Evolutionary conservation across 1,140 invertebrate species (phyloP), one percentile per base, ranked within the genome.

Genomic region (Trichoplusia ni): DNA sequence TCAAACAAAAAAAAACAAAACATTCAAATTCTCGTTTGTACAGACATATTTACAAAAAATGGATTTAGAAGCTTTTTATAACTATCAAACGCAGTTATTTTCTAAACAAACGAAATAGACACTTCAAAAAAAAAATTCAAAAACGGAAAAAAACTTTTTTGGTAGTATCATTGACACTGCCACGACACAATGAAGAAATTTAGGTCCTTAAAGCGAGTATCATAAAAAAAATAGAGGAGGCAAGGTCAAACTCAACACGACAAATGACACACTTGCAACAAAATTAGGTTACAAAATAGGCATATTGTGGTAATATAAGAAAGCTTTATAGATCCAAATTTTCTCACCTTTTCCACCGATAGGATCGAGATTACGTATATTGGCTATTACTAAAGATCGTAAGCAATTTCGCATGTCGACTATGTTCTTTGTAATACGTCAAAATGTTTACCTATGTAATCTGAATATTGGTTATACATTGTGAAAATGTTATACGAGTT

Each of bases 201-300:
- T n/a, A n/a, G n/a, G n/a, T n/a, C n/a, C n/a, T n/a, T n/a, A n/a
- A n/a, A 56, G 27, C 46, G n/a, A 27, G 29, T 13, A 37, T n/a
- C 59, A 53, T 40, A 64, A 46, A 63, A 46, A 23, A 37, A 49
- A 19, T 42, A 56, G 66, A 33, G 60, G 67, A 69, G 29, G 33
- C 31, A 18, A 59, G 64, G 67, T 49, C 44, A 63, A 67, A 70
- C 49, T 64, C 62, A 64, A 71, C 65, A 70, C 65, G 78, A 81
- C 68, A 77, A 71, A 81, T 73, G 71, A 68, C 42, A 27, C 13
- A 14, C 31, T 72, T 64, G 67, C 56, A 69, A 60, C 56, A 69
- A 76, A 71, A 76, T 74, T 73, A 68, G 70, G 68, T 69, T 71
- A 77, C 76, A 75, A 79, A 75, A 60, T 72, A 35, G 72, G 67